These are phyloP conservation scores for Melipona beecheii DNA, from an alignment of 2,888 invertebrate species.

Conservation along the genomic window DNA sequence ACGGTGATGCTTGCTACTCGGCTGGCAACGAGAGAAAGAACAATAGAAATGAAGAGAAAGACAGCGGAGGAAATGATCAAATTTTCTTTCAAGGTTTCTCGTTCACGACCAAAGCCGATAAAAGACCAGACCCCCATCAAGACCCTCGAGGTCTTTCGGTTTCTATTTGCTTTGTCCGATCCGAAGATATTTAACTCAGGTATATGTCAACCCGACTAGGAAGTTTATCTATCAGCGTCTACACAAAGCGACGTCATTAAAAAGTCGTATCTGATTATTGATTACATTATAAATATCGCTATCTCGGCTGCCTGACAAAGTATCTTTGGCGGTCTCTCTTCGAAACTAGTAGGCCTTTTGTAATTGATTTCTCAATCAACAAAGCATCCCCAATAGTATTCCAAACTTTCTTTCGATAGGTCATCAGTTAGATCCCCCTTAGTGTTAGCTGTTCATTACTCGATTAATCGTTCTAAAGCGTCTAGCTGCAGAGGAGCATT, in stretches of 20 bases:
- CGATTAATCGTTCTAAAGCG: conserved; percentile 15
- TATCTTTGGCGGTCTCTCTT: background rate
- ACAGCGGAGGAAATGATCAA: background rate
- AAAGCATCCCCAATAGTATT: background rate
- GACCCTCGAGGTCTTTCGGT: background rate
- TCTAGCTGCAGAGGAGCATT: background rate
- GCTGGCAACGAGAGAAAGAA: background rate
- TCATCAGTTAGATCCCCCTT: background rate
- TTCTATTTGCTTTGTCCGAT: background rate
- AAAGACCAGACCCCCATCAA: too few relatives aligned
- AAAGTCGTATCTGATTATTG: background rate
- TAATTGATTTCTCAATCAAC: conserved; percentile 16
- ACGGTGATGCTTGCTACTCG: background rate
- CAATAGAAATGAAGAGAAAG: background rate
- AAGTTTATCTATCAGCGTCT: conserved; percentile 3
- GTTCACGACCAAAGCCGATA: background rate
- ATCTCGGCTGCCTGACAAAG: background rate
- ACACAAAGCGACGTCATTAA: background rate
- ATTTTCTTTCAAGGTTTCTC: background rate
- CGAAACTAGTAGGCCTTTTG: background rate
- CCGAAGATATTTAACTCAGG: conserved; percentile 4
- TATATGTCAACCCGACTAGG: background rate
- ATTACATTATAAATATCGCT: background rate
- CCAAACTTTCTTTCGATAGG: conserved; percentile 5
- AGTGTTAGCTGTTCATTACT: background rate